Conservation (phyloP, 2,888 invertebrate species). For the Leucoptera coffeella region DNA sequence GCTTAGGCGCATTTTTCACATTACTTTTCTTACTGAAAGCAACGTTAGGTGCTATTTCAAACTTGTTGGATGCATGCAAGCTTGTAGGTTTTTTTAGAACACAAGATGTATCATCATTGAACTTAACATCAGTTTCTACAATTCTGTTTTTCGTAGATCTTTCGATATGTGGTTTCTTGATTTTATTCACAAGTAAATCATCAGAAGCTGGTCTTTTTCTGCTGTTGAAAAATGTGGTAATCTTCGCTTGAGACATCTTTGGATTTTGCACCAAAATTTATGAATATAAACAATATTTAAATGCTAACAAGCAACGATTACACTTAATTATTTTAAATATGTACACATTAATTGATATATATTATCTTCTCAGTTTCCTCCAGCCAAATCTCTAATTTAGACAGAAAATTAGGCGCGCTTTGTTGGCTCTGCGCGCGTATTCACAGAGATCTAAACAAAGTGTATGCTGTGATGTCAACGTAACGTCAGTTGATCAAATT, state of each 20-base stretch:
- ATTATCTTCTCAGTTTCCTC: background rate
- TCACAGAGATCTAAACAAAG: too few relatives aligned
- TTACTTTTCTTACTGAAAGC: conserved; percentile 25
- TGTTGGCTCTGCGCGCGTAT: too few relatives aligned
- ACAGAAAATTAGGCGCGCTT: too few relatives aligned
- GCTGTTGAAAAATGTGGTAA: conserved; percentile 69
- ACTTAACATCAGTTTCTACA: background rate
- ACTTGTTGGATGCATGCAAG: background rate
- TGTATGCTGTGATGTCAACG: too few relatives aligned
- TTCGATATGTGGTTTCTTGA: conserved; percentile 35
- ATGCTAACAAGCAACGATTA: background rate
- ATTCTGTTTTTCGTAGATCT: conserved; percentile 15
- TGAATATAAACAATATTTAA: background rate
- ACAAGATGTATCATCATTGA: background rate
- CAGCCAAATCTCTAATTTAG: background rate
- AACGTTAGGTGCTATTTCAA: background rate
- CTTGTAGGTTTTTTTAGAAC: background rate
- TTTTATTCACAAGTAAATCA: conserved; percentile 50
- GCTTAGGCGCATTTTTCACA: conserved; percentile 17
- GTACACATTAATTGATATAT: background rate
- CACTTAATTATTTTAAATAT: background rate
- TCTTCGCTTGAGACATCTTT: conserved; percentile 69
- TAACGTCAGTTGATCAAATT: too few relatives aligned
- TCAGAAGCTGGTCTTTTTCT: conserved; percentile 70
- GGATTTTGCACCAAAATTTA: background rate